Base-by-base conservation (phyloP, 2,888 invertebrate genomes). In the Trachelus stipa region DNA sequence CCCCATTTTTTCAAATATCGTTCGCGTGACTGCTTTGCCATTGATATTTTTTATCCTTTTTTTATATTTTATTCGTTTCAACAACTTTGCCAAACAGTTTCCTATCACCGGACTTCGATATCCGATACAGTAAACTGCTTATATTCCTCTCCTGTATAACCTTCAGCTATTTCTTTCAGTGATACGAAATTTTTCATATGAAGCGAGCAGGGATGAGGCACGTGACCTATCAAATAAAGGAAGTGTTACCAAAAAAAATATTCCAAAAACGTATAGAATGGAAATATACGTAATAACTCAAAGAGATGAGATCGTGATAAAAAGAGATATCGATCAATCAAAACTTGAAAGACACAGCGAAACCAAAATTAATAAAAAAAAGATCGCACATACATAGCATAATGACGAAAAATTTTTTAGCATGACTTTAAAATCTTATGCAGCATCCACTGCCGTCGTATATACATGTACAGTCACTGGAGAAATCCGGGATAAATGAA, bases 401-500 rank as follows among this genome's bases (percentile, higher is more conserved):
- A 40, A 40, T 23, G 40, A 23, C 23, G 40, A 40, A 40, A 6
- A 40, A 23, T 23, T 23, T 15, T 15, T 40, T 40, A 6, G 40
- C 23, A 40, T 23, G 23, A 40, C 40, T 40, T 56, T 56, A 23
- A 56, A 56, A 56, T 56, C 56, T 56, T 56, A 23, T 9, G 9
- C 23, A 56, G 56, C 23, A 56, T 9, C 6, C 56, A 56, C 9
- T 56, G 23, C 3, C 56, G 23, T 56, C 23, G 6, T 23, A 56
- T 56, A 56, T 23, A 56, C 56, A 9, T 56, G 2, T 56, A 23
- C 56, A 23, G 56, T 6, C 56, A 1, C 9, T 23, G 56, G 2
- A 6, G 69, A 73, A 80, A 79, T 77, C 75, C 35, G 69, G 79
- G 81, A 83, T 80, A 83, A 83, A 83, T 83, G 78, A 80, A 79